Percentiles rank a stretch among this genome's conserved stretches.
Evolutionary conservation across 2,888 invertebrate genomes (phyloP).

Genomic region (Tanypteryx hageni): DNA sequence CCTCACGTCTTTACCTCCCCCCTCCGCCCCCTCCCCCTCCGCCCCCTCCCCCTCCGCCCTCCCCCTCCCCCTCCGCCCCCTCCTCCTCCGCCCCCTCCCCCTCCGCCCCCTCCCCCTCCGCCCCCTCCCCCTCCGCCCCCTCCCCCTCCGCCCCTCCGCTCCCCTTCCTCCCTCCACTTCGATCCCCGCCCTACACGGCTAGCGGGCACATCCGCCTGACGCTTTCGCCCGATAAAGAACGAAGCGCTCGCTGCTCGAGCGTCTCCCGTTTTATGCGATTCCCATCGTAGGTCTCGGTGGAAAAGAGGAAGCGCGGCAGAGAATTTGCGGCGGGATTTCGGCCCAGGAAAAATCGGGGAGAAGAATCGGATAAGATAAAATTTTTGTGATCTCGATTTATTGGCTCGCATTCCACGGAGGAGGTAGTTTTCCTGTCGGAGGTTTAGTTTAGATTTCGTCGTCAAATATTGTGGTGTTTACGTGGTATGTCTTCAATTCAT

Average conservation of each 20-base stretch:
- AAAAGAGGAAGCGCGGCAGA: not conserved
- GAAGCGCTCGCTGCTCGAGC: not conserved
- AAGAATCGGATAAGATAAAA: too few species aligned
- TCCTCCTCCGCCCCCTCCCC: not conserved
- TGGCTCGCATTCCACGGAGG: too few species aligned
- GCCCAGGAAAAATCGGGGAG: too few species aligned
- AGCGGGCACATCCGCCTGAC: not conserved
- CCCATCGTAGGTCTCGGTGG: not conserved
- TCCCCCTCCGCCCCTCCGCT: not conserved
- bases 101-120: not conserved
- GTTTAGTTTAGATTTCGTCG: too few species aligned
- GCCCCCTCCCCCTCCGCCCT: not conserved
- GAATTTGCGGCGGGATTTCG: too few species aligned
- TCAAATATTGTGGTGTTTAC: too few species aligned
- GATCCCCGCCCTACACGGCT: not conserved
- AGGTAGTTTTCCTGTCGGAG: too few species aligned
- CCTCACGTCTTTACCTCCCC: not conserved
- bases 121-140: not conserved
- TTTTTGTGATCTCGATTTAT: too few species aligned
- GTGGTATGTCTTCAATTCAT: too few species aligned
- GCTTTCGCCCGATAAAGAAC: slow-evolving; percentile 10
- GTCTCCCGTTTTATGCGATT: not conserved
- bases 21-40: not conserved
- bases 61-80: not conserved
- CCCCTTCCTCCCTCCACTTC: not conserved